Percentiles rank a stretch among this genome's conserved stretches.
Evolutionary conservation across 2,113 vertebrate species (phyloP).

Genomic region (Rhineura floridana): DNA sequence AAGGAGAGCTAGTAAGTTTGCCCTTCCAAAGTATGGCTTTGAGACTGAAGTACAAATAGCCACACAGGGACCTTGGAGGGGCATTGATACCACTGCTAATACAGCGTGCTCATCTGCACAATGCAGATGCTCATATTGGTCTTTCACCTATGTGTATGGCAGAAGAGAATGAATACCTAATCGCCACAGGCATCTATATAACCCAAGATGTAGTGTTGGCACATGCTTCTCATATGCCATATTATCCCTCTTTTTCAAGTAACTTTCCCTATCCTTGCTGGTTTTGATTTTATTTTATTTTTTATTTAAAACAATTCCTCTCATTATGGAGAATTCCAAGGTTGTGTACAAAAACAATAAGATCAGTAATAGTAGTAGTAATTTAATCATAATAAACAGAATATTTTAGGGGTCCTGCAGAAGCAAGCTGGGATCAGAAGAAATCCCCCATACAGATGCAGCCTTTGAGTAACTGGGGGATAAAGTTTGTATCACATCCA

Average conservation of each 20-base stretch:
- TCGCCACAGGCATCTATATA: too few species aligned
- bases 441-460: neutral
- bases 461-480: neutral
- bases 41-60: neutral
- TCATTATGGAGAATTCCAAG: too few species aligned
- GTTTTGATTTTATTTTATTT: too few species aligned
- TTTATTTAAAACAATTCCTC: too few species aligned
- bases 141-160: neutral
- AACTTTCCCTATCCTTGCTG: neutral
- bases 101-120: neutral
- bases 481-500: neutral
- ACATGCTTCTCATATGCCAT: neutral
- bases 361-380: too few species aligned
- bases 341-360: too few species aligned
- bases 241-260: neutral
- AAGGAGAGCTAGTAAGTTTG: too few species aligned
- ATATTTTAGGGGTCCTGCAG: neutral
- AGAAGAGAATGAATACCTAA: neutral
- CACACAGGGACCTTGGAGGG: neutral
- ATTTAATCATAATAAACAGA: too few species aligned
- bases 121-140: neutral
- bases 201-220: neutral
- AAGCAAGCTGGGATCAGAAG: neutral
- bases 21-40: too few species aligned
- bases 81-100: neutral